Evolutionary conservation across 2,888 invertebrate species (phyloP).

Genomic region (Plebejus argus): DNA sequence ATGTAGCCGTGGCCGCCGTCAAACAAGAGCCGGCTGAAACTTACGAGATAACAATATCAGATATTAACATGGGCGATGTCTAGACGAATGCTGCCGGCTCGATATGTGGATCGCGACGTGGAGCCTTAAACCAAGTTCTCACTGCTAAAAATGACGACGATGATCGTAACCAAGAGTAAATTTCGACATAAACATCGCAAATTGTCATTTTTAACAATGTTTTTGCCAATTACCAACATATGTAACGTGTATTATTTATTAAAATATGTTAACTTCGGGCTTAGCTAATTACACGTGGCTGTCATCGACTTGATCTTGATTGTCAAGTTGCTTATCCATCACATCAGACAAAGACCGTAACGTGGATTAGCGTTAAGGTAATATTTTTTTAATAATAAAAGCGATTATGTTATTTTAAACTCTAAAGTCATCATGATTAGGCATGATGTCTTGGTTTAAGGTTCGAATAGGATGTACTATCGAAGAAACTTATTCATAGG

Average conservation of each 20-base stretch:
- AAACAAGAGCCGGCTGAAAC: neutral
- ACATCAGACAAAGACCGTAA: no score
- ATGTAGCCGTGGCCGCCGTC: neutral
- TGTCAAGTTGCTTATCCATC: neutral
- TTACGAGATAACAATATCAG: constrained; percentile 3
- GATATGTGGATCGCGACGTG: neutral
- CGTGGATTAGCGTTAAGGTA: no score
- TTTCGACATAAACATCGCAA: no score
- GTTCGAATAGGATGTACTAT: neutral
- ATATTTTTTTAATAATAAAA: no score
- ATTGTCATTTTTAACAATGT: no score
- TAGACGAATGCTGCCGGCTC: neutral
- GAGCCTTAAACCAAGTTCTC: neutral
- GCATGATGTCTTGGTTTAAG: neutral
- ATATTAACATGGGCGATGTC: neutral
- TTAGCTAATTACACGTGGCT: neutral
- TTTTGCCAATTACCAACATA: no score
- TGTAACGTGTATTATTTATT: no score
- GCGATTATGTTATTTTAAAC: no score
- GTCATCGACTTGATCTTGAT: neutral
- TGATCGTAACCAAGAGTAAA: neutral
- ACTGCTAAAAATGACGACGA: neutral
- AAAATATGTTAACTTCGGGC: no score
- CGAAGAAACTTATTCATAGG: no score
- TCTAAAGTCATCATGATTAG: no score